phyloP scores from a whole-genome alignment of 2,113 vertebrate genomes.

The Sinocyclocheilus rhinocerous region DNA sequence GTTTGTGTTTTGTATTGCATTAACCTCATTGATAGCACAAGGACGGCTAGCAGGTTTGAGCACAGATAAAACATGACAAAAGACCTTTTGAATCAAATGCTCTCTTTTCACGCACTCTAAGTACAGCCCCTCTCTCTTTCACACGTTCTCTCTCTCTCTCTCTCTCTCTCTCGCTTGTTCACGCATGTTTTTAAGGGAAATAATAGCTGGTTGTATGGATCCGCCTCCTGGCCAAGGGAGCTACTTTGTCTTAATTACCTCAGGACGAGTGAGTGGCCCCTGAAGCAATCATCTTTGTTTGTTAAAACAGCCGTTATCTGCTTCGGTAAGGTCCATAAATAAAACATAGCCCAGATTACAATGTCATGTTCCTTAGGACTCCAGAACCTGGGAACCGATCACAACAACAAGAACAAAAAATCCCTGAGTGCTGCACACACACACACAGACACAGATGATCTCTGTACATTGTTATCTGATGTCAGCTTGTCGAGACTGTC shows the following conservation, averaged over 20 bases:
- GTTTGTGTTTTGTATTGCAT: conserved; percentile 45
- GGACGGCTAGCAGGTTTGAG: conserved; percentile 67
- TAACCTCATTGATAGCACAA: conserved; percentile 44
- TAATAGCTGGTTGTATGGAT: conserved; percentile 72
- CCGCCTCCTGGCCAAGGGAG: conserved; percentile 70
- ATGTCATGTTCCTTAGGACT: no score
- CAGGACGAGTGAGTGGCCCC: conserved; percentile 79
- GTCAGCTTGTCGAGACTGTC: conserved; percentile 59
- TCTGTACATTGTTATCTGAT: conserved; percentile 31
- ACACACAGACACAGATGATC: conserved; percentile 8
- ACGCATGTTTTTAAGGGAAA: conserved; percentile 49
- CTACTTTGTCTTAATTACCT: conserved; percentile 88
- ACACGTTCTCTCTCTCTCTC: background rate
- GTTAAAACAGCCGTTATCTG: conserved; percentile 82
- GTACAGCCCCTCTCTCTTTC: conserved; percentile 2
- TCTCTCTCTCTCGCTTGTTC: background rate
- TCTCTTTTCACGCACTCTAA: conserved; percentile 51
- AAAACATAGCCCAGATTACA: no score
- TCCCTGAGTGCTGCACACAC: conserved; percentile 58
- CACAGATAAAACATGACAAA: conserved; percentile 68
- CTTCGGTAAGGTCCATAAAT: no score
- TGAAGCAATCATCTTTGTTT: conserved; percentile 90
- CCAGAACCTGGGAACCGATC: no score
- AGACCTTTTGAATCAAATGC: conserved; percentile 65
- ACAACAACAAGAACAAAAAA: conserved; percentile 73